Percentiles rank a stretch among this genome's conserved stretches.
These are phyloP conservation scores for Odocoileus hemionus DNA, from an alignment of 2,113 vertebrate species.

Conservation along the genomic window DNA sequence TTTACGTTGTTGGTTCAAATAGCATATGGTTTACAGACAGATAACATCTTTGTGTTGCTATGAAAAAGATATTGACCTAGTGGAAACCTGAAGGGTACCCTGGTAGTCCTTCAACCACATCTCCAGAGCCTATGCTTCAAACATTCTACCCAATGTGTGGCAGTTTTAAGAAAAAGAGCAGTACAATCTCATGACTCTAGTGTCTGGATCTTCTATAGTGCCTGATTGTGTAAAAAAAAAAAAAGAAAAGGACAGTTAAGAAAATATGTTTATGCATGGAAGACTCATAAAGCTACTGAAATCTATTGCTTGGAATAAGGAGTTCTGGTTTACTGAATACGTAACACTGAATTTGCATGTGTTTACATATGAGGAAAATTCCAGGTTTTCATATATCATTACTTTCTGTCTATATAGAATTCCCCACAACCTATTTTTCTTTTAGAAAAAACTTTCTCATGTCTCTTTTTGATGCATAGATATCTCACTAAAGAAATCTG, in stretches of 20 bases:
- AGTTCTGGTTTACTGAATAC: neutral
- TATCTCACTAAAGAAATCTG: neutral
- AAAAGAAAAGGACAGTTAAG: neutral
- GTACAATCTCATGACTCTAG: neutral
- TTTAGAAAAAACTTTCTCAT: neutral
- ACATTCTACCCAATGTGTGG: fast-evolving
- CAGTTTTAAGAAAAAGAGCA: neutral
- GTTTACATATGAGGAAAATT: neutral
- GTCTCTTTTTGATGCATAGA: neutral
- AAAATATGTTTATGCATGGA: neutral
- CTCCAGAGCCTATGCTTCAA: neutral
- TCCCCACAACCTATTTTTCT: neutral
- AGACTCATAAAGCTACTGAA: neutral
- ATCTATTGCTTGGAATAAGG: neutral
- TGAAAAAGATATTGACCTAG: neutral
- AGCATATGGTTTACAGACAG: neutral
- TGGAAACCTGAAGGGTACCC: neutral
- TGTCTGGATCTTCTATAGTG: neutral
- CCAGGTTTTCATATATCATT: neutral
- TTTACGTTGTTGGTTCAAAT: neutral
- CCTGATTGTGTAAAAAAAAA: neutral
- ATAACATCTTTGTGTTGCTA: neutral
- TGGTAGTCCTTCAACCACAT: fast-evolving
- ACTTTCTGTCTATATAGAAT: neutral
- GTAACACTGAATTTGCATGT: neutral